phyloP scores from a whole-genome alignment of 2,113 vertebrate species.

The Cranoglanis bouderius region DNA sequence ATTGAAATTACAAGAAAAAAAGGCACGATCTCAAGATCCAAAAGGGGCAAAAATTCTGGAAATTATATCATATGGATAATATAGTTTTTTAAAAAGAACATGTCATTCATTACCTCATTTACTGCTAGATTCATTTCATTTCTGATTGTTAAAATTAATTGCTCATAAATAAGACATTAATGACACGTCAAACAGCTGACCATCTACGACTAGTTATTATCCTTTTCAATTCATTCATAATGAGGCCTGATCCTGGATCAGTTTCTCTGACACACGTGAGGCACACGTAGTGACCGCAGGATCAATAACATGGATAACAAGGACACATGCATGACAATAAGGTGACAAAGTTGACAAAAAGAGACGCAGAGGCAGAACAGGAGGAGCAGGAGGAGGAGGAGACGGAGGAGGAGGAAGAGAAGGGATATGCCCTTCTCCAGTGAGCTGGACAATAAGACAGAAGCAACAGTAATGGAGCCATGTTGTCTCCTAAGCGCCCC shows the following conservation, averaged over 20 bases:
- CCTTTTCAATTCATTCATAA: not conserved
- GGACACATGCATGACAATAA: constrained; percentile 17
- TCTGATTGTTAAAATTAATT: not conserved
- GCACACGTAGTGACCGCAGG: not conserved
- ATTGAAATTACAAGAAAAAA: not conserved
- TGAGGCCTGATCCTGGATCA: constrained; percentile 2
- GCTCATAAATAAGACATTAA: not conserved
- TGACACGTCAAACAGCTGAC: not conserved
- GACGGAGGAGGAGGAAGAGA: constrained; percentile 32
- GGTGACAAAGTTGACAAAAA: constrained; percentile 24
- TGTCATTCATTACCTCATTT: not conserved
- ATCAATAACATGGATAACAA: not conserved
- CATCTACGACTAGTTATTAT: not conserved
- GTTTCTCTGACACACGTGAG: not conserved
- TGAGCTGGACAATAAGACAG: constrained; percentile 50
- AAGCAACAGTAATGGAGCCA: constrained; percentile 38
- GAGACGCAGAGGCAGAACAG: constrained; percentile 30
- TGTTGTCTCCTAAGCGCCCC: constrained; percentile 56
- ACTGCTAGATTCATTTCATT: not conserved
- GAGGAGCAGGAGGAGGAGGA: constrained; percentile 33
- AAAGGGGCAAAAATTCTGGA: not conserved
- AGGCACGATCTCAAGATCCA: not conserved
- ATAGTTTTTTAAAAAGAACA: not conserved
- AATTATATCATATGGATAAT: not conserved
- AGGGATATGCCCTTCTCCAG: constrained; percentile 46